Base-by-base conservation (phyloP, 2,113 vertebrate species). In the Australoheros scitulus region DNA sequence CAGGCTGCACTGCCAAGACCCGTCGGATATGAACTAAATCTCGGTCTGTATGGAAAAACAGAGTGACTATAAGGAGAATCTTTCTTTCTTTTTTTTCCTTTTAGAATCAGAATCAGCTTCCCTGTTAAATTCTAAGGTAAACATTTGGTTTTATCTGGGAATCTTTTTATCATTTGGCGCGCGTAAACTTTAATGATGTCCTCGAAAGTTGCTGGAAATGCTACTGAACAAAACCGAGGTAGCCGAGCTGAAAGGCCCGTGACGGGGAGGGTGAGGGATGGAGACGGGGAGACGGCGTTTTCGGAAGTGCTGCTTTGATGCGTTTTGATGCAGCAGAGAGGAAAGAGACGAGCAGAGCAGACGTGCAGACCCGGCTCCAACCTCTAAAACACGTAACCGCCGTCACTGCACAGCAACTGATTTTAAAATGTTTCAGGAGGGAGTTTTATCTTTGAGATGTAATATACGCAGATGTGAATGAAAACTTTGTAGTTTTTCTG, bases 151-250 rank as follows among this genome's bases (percentile, higher is more conserved):
- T 80, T 76, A 87, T 85, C 84, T 26, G 38, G 29, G 43, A 77
- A 68, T 76, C 26, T 78, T 77, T 75, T 50, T 65, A 57, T 72
- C 63, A 57, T 81, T 86, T 79, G 43, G 47, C 81, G 87, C 85
- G 85, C 87, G 61, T 88, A 90, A 89, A 88, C 87, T 84, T 55
- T 79, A 81, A 88, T 82, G 74, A 70, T 81, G 56, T 80, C 78
- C 57, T 57, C 59, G 61, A 83, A 59, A 79, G 76, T 90, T 89
- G 72, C 81, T 91, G 84, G 83, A 88, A 76, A 81, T 74, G 79
- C 14, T 77, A 55, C 70, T 61, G 79, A 82, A 84, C 50, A 59
- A 75, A 56, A 81, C 63, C 63, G 56, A 61, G 75, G 63, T 22
- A 72, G 80, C 34, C 59, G 80, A 65, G 20, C 7, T 79, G 15